Evolutionary conservation across 2,888 invertebrate species (phyloP), one percentile per base, ranked within the genome.

Genomic region (Cosmorhoe ocellata): DNA sequence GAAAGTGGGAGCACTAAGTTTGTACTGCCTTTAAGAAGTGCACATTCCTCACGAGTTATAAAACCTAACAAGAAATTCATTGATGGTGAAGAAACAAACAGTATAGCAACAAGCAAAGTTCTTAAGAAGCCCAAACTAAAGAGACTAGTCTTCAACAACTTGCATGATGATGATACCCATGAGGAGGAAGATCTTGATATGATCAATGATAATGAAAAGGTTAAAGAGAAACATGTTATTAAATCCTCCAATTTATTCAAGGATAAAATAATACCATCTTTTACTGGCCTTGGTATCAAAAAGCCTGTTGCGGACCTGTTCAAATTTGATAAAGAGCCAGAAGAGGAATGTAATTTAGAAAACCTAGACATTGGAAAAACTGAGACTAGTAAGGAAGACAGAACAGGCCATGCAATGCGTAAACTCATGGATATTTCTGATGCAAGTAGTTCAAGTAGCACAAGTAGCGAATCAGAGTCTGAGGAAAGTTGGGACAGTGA

Each of bases 51-150:
- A 3, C 91, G 97, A 61, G 95, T 96, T 33, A 97, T 97, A 44
- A 97, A 96, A 77, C 97, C 97, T 31, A 97, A 96, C 72, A 97
- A 96, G 82, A 92, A 95, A 61, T 95, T 97, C 69, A 92, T 96
- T 46, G 95, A 95, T 71, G 92, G 92, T 53, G 92, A 93, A 57
- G 93, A 92, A 69, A 84, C 81, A 44, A 68, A 73, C 56, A 75
- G 64, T 50, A 61, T 79, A 55, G 63, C 73, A 41, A 69, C 85
- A 46, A 76, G 79, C n/a, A 91, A 91, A 67, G 84, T 91, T 51
- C 77, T 91, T 28, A 90, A 91, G 63, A 90, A 86, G 65, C 90
- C 91, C 48, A 91, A 91, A 70, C 64, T 91, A 37, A 90, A 90
- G 68, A 81, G 80, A 61, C 65, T 90, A 57, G 84, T 88, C 10